Evolutionary conservation across 2,113 vertebrate species (phyloP).

Genomic region (Cyphomyrus discorhynchus): DNA sequence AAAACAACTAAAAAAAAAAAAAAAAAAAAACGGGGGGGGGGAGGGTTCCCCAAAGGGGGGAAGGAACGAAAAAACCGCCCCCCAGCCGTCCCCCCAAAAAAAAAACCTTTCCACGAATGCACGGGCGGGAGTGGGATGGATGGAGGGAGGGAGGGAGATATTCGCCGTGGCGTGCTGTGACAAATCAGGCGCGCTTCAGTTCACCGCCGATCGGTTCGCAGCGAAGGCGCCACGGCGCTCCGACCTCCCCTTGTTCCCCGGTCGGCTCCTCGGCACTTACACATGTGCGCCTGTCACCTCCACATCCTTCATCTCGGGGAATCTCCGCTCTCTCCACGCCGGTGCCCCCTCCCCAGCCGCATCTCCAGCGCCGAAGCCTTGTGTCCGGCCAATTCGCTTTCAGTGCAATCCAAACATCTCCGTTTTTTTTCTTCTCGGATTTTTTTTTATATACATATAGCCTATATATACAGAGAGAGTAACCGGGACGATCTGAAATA

Average conservation of each 20-base stretch:
- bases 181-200: background rate
- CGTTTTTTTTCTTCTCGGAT: background rate
- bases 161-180: conserved; percentile 12
- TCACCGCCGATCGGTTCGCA: conserved; percentile 11
- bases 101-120: background rate
- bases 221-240: conserved; percentile 9
- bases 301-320: conserved; percentile 13
- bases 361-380: background rate
- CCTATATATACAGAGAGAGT: background rate
- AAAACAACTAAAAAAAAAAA: background rate
- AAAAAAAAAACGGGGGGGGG: conserved; percentile 7
- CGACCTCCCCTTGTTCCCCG: conserved; percentile 32
- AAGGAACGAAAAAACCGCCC: conserved; percentile 3
- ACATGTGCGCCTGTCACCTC: conserved; percentile 29
- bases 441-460: background rate
- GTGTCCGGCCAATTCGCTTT: conserved; percentile 9
- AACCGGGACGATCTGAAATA: conserved; percentile 6
- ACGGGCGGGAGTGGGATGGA: background rate
- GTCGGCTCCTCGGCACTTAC: conserved; percentile 35
- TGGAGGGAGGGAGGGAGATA: background rate
- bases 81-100: background rate
- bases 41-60: conserved; percentile 1
- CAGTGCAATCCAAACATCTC: background rate
- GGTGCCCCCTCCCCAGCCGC: background rate
- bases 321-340: background rate